phyloP scores from a whole-genome alignment of 2,113 vertebrate species.

The Myanophis thanlyinensis region DNA sequence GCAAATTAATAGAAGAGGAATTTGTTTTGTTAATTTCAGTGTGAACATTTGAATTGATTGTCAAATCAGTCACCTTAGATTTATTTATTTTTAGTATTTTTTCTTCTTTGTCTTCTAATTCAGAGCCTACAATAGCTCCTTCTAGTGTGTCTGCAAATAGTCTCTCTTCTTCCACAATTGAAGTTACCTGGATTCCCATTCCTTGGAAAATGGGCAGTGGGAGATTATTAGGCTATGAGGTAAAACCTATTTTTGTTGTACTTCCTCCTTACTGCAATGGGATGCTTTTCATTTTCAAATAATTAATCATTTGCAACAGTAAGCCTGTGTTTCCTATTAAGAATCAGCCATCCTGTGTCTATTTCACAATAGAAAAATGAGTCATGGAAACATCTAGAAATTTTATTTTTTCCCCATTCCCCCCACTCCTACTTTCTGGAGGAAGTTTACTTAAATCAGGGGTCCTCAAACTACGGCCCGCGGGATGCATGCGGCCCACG shows the following conservation, averaged over 20 bases:
- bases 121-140: slow-evolving; percentile 85
- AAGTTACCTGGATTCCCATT: slow-evolving; percentile 84
- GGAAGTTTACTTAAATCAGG: no score
- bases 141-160: slow-evolving; percentile 77
- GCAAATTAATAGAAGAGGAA: not conserved
- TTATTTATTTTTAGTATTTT: not conserved
- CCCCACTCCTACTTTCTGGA: not conserved
- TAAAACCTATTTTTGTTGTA: slow-evolving; percentile 47
- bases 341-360: not conserved
- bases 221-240: slow-evolving; percentile 92
- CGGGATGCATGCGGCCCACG: no score
- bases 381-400: not conserved
- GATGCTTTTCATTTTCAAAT: not conserved
- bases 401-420: not conserved
- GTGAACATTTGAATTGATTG: not conserved
- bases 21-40: not conserved
- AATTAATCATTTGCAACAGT: not conserved
- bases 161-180: slow-evolving; percentile 85
- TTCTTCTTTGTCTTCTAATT: not conserved
- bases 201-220: slow-evolving; percentile 78
- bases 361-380: not conserved
- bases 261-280: not conserved
- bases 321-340: not conserved
- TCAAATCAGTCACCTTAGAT: rapidly evolving
- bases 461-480: no score